Base-by-base conservation (phyloP, 2,888 invertebrate genomes). In the Hypselothyrea guttata region DNA sequence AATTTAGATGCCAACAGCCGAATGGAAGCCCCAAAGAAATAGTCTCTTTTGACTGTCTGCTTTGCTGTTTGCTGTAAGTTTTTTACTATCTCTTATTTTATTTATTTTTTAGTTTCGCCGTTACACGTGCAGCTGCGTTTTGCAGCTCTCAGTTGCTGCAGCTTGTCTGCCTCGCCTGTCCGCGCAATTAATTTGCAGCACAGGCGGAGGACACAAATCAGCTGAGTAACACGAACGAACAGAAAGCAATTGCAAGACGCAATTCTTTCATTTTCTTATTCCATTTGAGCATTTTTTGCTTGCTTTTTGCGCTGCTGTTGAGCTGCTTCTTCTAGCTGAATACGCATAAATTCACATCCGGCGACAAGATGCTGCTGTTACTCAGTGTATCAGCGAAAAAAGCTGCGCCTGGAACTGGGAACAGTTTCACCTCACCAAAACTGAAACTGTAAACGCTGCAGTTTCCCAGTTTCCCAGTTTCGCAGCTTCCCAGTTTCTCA, bases 331-430 rank as follows among this genome's bases (percentile, higher is more conserved):
- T 62, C 55, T 45, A 72, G 77, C 83, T 82, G 83, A 84, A 79
- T 77, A 76, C 76, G 78, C 83, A 84, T 84, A 77, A 84, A 84
- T 84, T 84, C 75, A 70, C 79, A 79, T 82, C 84, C 79, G 77
- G 71, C 77, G 83, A 83, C 84, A 82, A 79, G 77, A 72, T 84
- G 83, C 66, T 63, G 60, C 47, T 38, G 18, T 28, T n/a, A 41
- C 38, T 66, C 54, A 44, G 27, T 41, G 42, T 27, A 11, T 11
- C 2, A 33, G 48, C 4, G 34, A 11, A 16, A 13, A 9, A 5
- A 9, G 1, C 2, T 11, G n/a, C 15, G 1, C 4, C 11, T 4
- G 38, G 31, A 9, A 4, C 7, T 5, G 70, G 64, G 38, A n/a
- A 38, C 53, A 55, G 49, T 52, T 48, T 22, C 58, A 61, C 74